A percentile compares a stretch with the other conserved stretches of the same genome.
Conservation (phyloP, 2,797 vertebrate genomes). For the Limosa lapponica region DNA sequence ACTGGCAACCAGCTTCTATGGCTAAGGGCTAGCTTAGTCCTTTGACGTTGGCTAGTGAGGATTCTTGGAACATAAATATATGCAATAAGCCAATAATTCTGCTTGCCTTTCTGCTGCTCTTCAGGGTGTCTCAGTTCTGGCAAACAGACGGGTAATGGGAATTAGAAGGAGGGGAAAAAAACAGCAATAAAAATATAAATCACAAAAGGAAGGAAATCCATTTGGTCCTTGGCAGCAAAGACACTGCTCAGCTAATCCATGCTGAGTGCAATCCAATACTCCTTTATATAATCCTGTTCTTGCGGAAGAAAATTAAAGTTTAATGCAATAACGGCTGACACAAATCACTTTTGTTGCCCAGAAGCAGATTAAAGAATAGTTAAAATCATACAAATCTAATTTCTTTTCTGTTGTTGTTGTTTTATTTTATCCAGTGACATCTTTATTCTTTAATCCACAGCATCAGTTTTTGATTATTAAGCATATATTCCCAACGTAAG, state of each 20-base stretch:
- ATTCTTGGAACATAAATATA: conserved; percentile 75
- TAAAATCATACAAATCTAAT: conserved; percentile 82
- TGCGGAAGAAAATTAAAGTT: conserved; percentile 85
- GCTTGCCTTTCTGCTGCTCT: conserved; percentile 70
- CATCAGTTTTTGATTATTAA: conserved; percentile 77
- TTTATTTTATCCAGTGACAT: conserved; percentile 72
- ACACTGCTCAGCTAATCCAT: conserved; percentile 79
- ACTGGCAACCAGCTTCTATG: conserved; percentile 11
- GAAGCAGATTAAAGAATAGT: conserved; percentile 85
- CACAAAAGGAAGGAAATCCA: conserved; percentile 83
- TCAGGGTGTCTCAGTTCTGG: conserved; percentile 75
- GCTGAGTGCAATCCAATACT: conserved; percentile 85
- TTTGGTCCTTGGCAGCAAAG: conserved; percentile 82
- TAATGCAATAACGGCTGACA: conserved; percentile 85
- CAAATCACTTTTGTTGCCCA: conserved; percentile 85
- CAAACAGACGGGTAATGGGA: conserved; percentile 78
- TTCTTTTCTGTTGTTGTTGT: conserved; percentile 73
- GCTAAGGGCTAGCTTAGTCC: conserved; percentile 55
- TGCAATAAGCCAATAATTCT: conserved; percentile 77
- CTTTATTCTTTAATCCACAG: conserved; percentile 77
- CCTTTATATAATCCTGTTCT: conserved; percentile 82
- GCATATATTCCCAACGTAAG: conserved; percentile 65
- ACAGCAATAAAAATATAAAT: conserved; percentile 83
- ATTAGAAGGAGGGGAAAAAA: conserved; percentile 73
- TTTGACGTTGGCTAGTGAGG: conserved; percentile 54